Percentiles rank a stretch among this genome's conserved stretches.
phyloP scores from a whole-genome alignment of 2,797 vertebrate genomes.

The Phyllotis vaccarum region DNA sequence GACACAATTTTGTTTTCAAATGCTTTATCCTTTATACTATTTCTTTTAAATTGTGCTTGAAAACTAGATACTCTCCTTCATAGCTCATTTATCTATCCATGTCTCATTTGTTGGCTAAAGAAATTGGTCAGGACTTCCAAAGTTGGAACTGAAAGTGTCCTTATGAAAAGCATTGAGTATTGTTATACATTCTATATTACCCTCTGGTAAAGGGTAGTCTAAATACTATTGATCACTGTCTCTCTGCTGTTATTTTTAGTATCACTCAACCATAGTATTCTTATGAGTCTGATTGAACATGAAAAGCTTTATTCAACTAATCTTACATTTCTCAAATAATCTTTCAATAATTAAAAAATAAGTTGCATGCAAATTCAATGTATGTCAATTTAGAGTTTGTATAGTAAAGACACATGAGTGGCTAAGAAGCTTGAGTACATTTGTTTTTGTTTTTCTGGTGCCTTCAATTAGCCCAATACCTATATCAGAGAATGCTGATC shows the following conservation, averaged over 20 bases:
- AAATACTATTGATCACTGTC: not conserved
- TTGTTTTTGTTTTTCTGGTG: not conserved
- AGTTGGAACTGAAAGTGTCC: not conserved
- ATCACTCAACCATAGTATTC: not conserved
- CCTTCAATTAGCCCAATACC: accelerated
- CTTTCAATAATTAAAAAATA: not conserved
- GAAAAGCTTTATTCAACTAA: not conserved
- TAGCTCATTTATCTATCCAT: constrained; percentile 28
- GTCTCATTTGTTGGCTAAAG: not conserved
- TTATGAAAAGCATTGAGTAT: not conserved
- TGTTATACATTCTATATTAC: not conserved
- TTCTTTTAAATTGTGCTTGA: constrained; percentile 44
- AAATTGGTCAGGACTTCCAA: not conserved
- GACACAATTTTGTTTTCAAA: constrained; percentile 42
- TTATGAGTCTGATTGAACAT: not conserved
- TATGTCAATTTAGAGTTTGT: not conserved
- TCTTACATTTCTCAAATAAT: not conserved
- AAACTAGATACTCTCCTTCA: not conserved
- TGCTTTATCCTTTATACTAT: constrained; percentile 5
- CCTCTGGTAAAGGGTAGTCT: not conserved
- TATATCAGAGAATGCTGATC: not conserved
- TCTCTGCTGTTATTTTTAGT: not conserved
- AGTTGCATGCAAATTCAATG: not conserved
- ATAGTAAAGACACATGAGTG: not conserved
- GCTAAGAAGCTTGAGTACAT: not conserved